These are phyloP conservation scores for Okamejei kenojei DNA, from an alignment of 2,797 vertebrate genomes.

Conservation along the genomic window DNA sequence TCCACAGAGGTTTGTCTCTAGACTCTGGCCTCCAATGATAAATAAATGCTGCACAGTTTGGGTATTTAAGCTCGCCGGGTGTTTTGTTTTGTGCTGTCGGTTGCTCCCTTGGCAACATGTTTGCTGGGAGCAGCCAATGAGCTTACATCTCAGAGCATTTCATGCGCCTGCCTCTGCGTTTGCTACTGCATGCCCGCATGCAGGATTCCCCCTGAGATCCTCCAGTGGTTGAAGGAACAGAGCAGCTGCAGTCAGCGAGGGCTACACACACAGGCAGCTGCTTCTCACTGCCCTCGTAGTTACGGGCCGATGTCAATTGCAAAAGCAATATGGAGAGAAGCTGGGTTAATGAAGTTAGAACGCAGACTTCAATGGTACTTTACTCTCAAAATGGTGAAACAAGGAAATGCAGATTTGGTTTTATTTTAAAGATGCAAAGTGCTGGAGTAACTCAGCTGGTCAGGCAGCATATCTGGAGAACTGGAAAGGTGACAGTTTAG, in stretches of 20 bases:
- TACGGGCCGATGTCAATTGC: not conserved
- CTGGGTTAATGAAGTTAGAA: not conserved
- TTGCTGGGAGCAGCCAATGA: not conserved
- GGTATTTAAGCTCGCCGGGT: not conserved
- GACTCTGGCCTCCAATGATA: not conserved
- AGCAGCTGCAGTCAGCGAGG: not conserved
- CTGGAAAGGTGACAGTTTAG: too few species aligned
- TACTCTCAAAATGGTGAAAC: too few species aligned
- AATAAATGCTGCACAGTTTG: not conserved
- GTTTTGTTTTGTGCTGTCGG: not conserved
- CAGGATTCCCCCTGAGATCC: not conserved
- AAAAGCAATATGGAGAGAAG: not conserved
- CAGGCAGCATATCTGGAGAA: too few species aligned
- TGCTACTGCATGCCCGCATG: not conserved
- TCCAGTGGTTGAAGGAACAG: not conserved
- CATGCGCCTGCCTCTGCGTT: not conserved
- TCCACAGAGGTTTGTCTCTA: not conserved
- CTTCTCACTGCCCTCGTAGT: not conserved
- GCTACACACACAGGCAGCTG: not conserved
- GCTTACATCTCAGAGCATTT: not conserved
- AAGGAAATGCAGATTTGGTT: too few species aligned
- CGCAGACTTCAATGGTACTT: too few species aligned
- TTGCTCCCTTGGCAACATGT: not conserved
- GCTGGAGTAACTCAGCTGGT: too few species aligned
- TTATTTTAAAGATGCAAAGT: too few species aligned